Evolutionary conservation across 2,888 invertebrate genomes (phyloP).

Genomic region (Dascillus cervinus): DNA sequence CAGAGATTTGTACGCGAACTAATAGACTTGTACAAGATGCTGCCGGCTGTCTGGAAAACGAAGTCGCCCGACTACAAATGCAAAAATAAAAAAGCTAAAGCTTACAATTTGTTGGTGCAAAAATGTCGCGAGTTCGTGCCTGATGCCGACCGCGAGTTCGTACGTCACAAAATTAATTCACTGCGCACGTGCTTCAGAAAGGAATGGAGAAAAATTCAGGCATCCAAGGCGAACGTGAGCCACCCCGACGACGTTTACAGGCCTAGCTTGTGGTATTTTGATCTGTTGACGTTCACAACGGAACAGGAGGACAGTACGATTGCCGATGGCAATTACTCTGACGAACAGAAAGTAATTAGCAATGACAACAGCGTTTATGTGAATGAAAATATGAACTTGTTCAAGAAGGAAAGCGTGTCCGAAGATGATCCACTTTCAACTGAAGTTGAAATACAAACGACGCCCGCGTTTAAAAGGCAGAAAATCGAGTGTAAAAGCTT

Average conservation of each 20-base stretch:
- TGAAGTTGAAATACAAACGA: background rate
- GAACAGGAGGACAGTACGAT: slow-evolving; percentile 3
- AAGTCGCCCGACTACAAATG: slow-evolving; percentile 11
- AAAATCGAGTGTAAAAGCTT: too few relatives aligned
- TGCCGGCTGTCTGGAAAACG: slow-evolving; percentile 16
- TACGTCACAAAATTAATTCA: slow-evolving; percentile 16
- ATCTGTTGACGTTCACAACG: slow-evolving; percentile 5
- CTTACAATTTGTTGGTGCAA: slow-evolving; percentile 12
- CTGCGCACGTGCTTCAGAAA: slow-evolving; percentile 16
- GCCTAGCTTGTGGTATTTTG: slow-evolving; percentile 16
- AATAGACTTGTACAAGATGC: slow-evolving; percentile 10
- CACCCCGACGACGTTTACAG: slow-evolving; percentile 8
- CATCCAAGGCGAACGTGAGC: slow-evolving; percentile 3
- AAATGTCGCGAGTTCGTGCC: slow-evolving; percentile 13
- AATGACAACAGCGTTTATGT: background rate
- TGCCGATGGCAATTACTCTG: background rate
- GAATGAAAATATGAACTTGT: too few relatives aligned
- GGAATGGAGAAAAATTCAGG: slow-evolving; percentile 11
- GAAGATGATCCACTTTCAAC: slow-evolving; percentile 6
- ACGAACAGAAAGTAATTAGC: background rate
- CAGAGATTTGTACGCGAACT: slow-evolving; percentile 12
- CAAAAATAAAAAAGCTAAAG: slow-evolving; percentile 9
- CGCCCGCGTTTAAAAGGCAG: too few relatives aligned
- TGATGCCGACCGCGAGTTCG: slow-evolving; percentile 12
- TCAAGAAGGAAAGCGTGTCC: too few relatives aligned